Conservation (phyloP, 2,797 vertebrate genomes). For the Pipistrellus pygmaeus region DNA sequence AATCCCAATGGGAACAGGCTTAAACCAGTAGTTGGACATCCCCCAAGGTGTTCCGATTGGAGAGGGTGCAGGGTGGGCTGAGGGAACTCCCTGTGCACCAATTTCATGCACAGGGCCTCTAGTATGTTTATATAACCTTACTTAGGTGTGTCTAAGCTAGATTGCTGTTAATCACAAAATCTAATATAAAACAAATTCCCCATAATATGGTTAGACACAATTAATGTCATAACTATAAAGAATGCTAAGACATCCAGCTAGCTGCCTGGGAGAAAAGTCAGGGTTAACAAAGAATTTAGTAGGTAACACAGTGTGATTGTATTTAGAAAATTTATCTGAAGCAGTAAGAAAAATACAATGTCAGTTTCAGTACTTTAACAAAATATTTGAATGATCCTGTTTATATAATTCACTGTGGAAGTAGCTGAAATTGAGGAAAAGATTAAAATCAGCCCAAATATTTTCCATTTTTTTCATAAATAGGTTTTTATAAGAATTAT, state of each 20-base stretch:
- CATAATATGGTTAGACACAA: neutral
- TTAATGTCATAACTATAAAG: neutral
- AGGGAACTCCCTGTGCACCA: too few relatives aligned
- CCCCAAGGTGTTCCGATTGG: too few relatives aligned
- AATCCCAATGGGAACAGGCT: too few relatives aligned
- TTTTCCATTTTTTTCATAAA: conserved; percentile 43
- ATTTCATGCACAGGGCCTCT: too few relatives aligned
- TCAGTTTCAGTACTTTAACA: neutral
- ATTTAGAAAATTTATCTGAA: conserved; percentile 13
- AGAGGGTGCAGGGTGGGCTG: too few relatives aligned
- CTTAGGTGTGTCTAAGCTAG: neutral
- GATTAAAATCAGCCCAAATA: conserved; percentile 32
- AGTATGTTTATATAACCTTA: neutral
- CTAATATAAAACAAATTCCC: conserved; percentile 15
- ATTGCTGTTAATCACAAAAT: neutral
- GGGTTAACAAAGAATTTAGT: conserved; percentile 14
- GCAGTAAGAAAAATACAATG: conserved; percentile 2
- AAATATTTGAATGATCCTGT: neutral
- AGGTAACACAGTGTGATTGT: neutral
- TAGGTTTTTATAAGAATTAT: neutral
- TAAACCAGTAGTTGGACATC: too few relatives aligned
- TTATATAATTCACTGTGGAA: conserved; percentile 62
- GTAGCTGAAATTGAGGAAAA: conserved; percentile 11
- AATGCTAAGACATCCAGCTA: neutral
- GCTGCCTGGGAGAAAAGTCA: neutral